A percentile compares a stretch with the other conserved stretches of the same genome.
Conservation (phyloP, 2,888 invertebrate species). For the Agonopterix subpropinquella region DNA sequence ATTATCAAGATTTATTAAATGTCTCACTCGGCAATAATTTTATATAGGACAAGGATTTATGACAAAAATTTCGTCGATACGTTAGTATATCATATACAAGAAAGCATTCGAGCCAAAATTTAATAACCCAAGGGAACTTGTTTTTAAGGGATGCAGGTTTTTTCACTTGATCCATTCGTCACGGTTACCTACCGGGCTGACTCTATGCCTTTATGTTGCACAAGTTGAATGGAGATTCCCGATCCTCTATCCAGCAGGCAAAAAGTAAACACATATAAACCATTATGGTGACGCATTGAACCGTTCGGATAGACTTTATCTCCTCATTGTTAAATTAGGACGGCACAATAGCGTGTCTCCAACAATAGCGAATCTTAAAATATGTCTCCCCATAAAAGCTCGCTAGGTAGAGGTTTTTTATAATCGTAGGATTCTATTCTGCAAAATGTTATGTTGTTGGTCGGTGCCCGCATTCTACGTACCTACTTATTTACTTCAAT, state of each 20-base stretch:
- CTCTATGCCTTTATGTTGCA: constrained; percentile 60
- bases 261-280: constrained; percentile 54
- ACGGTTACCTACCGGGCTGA: constrained; percentile 59
- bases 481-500: constrained; percentile 46
- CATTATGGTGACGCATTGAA: constrained; percentile 62
- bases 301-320: constrained; percentile 59
- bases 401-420: constrained; percentile 41
- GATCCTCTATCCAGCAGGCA: constrained; percentile 49
- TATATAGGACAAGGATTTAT: no score
- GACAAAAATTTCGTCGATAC: no score
- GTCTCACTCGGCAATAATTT: no score
- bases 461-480: constrained; percentile 54
- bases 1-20: no score
- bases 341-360: constrained; percentile 52
- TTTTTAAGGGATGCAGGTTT: neutral
- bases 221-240: constrained; percentile 58
- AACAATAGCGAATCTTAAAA: constrained; percentile 60
- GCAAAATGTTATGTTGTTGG: constrained; percentile 21
- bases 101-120: neutral
- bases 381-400: constrained; percentile 47
- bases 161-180: constrained; percentile 40
- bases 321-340: constrained; percentile 59
- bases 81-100: no score
- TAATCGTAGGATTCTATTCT: constrained; percentile 24
- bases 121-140: neutral